A percentile compares a stretch with the other conserved stretches of the same genome.
Evolutionary conservation across 2,113 vertebrate species (phyloP).

Genomic region (Orcinus orca): DNA sequence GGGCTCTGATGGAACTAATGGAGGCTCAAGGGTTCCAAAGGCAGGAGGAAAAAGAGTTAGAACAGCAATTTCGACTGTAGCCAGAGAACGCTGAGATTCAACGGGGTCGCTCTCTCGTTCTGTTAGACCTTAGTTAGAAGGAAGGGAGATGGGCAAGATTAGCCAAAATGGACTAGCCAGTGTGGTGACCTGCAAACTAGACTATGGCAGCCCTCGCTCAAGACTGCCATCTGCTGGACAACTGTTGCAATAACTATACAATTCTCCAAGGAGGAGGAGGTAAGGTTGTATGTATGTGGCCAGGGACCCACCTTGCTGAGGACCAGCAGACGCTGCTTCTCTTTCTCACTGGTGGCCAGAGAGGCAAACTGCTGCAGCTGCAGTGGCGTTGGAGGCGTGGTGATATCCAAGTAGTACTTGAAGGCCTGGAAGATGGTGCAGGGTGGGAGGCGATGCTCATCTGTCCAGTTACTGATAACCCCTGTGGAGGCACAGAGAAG

Average conservation of each 20-base stretch:
- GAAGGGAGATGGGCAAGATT: not conserved
- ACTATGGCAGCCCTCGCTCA: not conserved
- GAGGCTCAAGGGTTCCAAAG: not conserved
- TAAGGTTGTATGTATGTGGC: accelerated
- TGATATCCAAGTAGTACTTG: constrained; percentile 97
- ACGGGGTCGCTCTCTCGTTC: accelerated
- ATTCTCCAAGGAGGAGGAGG: no score
- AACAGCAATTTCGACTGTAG: not conserved
- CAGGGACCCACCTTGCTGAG: constrained; percentile 92
- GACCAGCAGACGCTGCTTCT: constrained; percentile 92
- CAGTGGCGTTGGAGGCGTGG: constrained; percentile 93
- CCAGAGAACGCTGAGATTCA: not conserved
- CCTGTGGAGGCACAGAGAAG: constrained; percentile 81
- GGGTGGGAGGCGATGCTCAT: constrained; percentile 92
- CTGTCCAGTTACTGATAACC: constrained; percentile 97
- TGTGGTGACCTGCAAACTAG: not conserved
- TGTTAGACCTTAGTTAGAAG: not conserved
- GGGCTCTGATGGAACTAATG: not conserved
- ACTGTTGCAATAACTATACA: not conserved
- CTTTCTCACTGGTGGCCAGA: constrained; percentile 92
- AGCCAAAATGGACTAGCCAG: not conserved
- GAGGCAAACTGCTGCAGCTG: constrained; percentile 96
- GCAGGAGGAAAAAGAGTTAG: not conserved
- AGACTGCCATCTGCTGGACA: constrained; percentile 24
- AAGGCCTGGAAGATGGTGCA: constrained; percentile 98